Conservation (phyloP, 2,888 invertebrate species). For the Polyommatus icarus region DNA sequence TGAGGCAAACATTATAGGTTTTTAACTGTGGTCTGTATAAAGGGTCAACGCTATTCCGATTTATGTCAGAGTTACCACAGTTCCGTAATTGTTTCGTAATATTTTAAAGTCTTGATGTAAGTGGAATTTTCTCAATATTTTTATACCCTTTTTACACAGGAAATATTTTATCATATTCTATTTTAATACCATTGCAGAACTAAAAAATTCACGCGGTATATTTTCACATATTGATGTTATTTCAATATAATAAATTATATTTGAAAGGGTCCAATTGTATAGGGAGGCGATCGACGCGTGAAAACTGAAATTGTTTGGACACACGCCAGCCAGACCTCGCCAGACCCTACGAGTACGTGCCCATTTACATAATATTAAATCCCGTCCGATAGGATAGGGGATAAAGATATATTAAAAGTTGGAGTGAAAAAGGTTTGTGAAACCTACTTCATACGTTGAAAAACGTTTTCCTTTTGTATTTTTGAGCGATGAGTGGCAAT, state of each 20-base stretch:
- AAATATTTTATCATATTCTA: neutral
- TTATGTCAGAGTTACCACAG: too few species aligned
- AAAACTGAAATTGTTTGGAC: constrained; percentile 53
- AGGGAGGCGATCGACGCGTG: constrained; percentile 39
- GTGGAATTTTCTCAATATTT: too few species aligned
- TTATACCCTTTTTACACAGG: too few species aligned
- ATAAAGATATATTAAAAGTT: constrained; percentile 18
- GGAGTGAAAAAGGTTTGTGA: constrained; percentile 14
- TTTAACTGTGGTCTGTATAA: neutral
- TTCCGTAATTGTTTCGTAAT: too few species aligned
- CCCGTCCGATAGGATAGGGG: constrained; percentile 33
- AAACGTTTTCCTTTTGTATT: neutral
- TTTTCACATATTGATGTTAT: constrained; percentile 7
- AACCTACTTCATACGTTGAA: neutral
- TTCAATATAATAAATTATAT: constrained; percentile 34
- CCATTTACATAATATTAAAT: constrained; percentile 43
- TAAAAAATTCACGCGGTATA: neutral
- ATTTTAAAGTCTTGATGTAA: too few species aligned
- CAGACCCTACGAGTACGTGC: constrained; percentile 35
- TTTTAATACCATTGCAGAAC: neutral
- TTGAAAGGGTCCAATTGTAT: constrained; percentile 32
- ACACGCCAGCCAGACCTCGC: constrained; percentile 42
- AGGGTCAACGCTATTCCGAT: neutral
- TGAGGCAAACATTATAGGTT: neutral
- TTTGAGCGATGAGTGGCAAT: neutral